Evolutionary conservation across 2,888 invertebrate species (phyloP).

Genomic region (Nebria brevicollis): DNA sequence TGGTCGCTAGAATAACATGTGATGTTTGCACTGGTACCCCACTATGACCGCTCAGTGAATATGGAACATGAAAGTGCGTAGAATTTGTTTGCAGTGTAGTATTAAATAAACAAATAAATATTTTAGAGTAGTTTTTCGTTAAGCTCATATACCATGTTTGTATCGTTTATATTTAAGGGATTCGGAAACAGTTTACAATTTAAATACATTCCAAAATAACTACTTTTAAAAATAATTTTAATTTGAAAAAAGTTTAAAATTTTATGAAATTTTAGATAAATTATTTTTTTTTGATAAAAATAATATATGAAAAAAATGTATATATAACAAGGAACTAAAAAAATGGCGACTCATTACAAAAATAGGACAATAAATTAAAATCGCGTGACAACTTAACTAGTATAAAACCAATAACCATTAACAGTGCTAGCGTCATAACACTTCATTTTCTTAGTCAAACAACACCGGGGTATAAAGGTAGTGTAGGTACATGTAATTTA

Average conservation of each 20-base stretch:
- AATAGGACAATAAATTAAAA: not conserved
- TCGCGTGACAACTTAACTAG: constrained; percentile 6
- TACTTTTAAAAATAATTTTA: too few species aligned
- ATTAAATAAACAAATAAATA: not conserved
- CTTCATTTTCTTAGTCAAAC: not conserved
- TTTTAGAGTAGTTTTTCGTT: not conserved
- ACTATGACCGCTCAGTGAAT: not conserved
- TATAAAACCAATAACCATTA: constrained; percentile 3
- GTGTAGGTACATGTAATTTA: not conserved
- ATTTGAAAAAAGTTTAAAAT: too few species aligned
- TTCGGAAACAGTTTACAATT: too few species aligned
- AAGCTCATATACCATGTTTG: not conserved
- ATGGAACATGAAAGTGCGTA: not conserved
- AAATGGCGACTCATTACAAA: not conserved
- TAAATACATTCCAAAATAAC: too few species aligned
- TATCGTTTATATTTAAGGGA: too few species aligned
- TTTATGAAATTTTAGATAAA: too few species aligned
- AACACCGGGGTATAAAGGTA: not conserved
- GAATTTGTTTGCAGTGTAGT: not conserved
- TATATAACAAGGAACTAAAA: not conserved
- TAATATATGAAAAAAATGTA: too few species aligned
- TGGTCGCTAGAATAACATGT: constrained; percentile 38
- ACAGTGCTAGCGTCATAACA: constrained; percentile 7
- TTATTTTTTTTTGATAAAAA: too few species aligned
- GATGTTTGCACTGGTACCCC: constrained; percentile 35